A percentile compares a stretch with the other conserved stretches of the same genome.
These are phyloP conservation scores for Fabriciana adippe DNA, from an alignment of 2,888 invertebrate genomes.

Conservation along the genomic window DNA sequence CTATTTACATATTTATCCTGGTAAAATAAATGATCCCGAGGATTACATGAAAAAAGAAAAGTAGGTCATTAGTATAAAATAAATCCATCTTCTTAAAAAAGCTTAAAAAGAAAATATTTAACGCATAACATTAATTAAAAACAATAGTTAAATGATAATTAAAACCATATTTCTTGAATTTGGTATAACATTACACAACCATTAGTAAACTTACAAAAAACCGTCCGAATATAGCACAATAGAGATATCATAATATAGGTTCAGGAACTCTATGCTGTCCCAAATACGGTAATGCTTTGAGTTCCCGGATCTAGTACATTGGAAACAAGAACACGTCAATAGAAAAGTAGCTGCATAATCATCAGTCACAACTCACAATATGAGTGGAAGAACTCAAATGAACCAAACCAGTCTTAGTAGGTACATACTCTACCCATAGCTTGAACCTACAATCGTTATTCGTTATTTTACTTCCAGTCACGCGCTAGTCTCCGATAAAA, in stretches of 20 bases:
- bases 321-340: slow-evolving; percentile 45
- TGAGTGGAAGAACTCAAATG: slow-evolving; percentile 56
- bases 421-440: slow-evolving; percentile 49
- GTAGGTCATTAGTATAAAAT: too few relatives aligned
- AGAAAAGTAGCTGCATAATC: slow-evolving; percentile 52
- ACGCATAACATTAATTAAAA: too few relatives aligned
- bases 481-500: slow-evolving; percentile 65
- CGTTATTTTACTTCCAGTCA: slow-evolving; percentile 47
- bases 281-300: slow-evolving; percentile 38
- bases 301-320: slow-evolving; percentile 39
- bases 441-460: slow-evolving; percentile 47
- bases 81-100: too few relatives aligned
- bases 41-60: too few relatives aligned
- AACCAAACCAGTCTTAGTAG: slow-evolving; percentile 65
- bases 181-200: slow-evolving; percentile 51
- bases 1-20: too few relatives aligned
- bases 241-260: slow-evolving; percentile 37
- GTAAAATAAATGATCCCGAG: too few relatives aligned
- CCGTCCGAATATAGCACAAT: slow-evolving; percentile 46
- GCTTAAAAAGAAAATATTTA: too few relatives aligned
- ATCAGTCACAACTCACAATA: slow-evolving; percentile 55
- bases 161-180: slow-evolving; percentile 39
- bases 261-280: slow-evolving; percentile 38
- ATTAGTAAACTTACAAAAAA: slow-evolving; percentile 62
- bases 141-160: too few relatives aligned